phyloP scores from a whole-genome alignment of 1,140 invertebrate genomes.

The Drosophila dunni region DNA sequence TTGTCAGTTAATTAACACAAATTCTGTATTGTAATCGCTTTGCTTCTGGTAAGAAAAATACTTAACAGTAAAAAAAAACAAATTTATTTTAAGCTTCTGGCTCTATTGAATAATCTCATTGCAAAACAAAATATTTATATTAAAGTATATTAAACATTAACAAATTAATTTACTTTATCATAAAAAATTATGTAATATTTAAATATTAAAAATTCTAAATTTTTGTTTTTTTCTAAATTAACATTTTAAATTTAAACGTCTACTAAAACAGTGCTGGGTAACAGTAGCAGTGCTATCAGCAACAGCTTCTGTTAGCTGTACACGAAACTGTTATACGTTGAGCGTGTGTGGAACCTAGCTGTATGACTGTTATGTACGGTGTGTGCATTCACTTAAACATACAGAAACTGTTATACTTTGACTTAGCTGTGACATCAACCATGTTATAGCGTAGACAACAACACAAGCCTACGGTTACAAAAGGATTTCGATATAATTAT shows the following conservation, averaged over 20 bases:
- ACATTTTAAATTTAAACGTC: background rate
- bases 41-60: background rate
- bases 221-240: background rate
- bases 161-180: too few relatives aligned
- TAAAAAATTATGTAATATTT: too few relatives aligned
- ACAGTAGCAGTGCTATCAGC: background rate
- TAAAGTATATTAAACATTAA: too few relatives aligned
- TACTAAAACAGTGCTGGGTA: conserved; percentile 6
- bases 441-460: background rate
- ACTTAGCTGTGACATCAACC: background rate
- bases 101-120: background rate
- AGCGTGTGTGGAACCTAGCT: too few relatives aligned
- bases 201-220: too few relatives aligned
- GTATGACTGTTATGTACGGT: background rate
- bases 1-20: background rate
- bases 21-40: conserved; percentile 2
- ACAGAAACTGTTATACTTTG: background rate
- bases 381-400: background rate
- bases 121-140: too few relatives aligned
- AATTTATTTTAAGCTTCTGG: background rate
- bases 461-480: background rate
- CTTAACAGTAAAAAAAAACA: background rate
- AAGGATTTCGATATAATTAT: background rate
- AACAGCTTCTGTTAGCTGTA: background rate
- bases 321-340: background rate